Percentiles rank a stretch among this genome's conserved stretches.
phyloP scores from a whole-genome alignment of 1,140 invertebrate genomes.

The Vanessa tameamea region DNA sequence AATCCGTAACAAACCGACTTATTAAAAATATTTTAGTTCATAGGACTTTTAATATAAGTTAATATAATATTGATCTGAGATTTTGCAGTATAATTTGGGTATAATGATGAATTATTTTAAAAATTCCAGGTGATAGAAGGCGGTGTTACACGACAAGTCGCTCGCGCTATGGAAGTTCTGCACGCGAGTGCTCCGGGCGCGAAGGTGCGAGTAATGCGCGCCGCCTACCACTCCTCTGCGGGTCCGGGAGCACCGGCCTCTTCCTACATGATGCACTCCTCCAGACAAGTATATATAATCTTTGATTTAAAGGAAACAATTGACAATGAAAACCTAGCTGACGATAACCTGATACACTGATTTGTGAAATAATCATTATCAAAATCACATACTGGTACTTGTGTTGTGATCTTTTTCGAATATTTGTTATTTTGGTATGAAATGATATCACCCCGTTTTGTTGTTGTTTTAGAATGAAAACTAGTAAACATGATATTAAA shows the following conservation, averaged over 20 bases:
- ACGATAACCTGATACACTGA: too few relatives aligned
- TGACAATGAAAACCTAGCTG: too few relatives aligned
- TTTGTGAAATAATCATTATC: too few relatives aligned
- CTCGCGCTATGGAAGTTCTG: slow-evolving; percentile 76
- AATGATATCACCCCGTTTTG: too few relatives aligned
- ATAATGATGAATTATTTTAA: background rate
- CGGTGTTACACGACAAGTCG: slow-evolving; percentile 67
- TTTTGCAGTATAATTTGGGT: background rate
- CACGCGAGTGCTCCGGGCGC: slow-evolving; percentile 73
- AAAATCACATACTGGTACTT: too few relatives aligned
- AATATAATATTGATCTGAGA: background rate
- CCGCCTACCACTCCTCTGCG: slow-evolving; percentile 71
- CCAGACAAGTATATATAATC: slow-evolving; percentile 54
- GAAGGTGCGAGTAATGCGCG: slow-evolving; percentile 69
- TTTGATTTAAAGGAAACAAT: background rate
- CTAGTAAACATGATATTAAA: too few relatives aligned
- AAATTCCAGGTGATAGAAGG: slow-evolving; percentile 70
- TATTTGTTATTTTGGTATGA: too few relatives aligned
- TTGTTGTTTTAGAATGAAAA: too few relatives aligned
- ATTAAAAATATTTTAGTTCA: too few relatives aligned
- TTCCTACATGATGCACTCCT: slow-evolving; percentile 71
- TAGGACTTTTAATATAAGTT: too few relatives aligned
- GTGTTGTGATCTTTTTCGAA: too few relatives aligned
- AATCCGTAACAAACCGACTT: background rate
- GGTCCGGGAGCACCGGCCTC: slow-evolving; percentile 65